A percentile compares a stretch with the other conserved stretches of the same genome.
Evolutionary conservation across 1,140 invertebrate species (phyloP).

Genomic region (Tetramorium simillimum): DNA sequence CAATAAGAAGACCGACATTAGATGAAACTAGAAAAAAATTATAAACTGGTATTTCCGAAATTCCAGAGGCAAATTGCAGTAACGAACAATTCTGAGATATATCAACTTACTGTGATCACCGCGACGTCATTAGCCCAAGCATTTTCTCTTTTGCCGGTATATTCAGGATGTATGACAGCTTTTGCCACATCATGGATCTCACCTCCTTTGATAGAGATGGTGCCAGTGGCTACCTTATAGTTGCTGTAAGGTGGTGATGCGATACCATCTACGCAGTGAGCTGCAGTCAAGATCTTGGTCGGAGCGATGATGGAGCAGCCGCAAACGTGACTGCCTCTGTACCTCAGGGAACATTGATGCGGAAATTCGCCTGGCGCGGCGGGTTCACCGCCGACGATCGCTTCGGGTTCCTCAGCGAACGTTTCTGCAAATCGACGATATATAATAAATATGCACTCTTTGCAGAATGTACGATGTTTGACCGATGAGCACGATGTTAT

Average conservation of each 20-base stretch:
- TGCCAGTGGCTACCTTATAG: slow-evolving; percentile 53
- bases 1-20: background rate
- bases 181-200: slow-evolving; percentile 11
- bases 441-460: background rate
- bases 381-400: slow-evolving; percentile 82
- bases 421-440: slow-evolving; percentile 56
- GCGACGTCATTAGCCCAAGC: slow-evolving; percentile 65
- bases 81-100: background rate
- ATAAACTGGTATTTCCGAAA: background rate
- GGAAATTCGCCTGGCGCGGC: slow-evolving; percentile 84
- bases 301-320: slow-evolving; percentile 83
- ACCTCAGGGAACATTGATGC: slow-evolving; percentile 87
- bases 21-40: background rate
- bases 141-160: background rate
- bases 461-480: too few relatives aligned
- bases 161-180: slow-evolving; percentile 50
- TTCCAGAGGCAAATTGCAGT: background rate
- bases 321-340: slow-evolving; percentile 72
- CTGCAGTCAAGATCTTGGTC: slow-evolving; percentile 84
- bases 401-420: slow-evolving; percentile 40
- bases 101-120: slow-evolving; percentile 61
- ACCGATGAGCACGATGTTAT: too few relatives aligned
- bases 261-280: slow-evolving; percentile 80
- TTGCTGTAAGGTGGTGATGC: slow-evolving; percentile 84
- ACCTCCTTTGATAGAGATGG: background rate